Conservation (phyloP, 2,888 invertebrate genomes). For the Callosobruchus maculatus region DNA sequence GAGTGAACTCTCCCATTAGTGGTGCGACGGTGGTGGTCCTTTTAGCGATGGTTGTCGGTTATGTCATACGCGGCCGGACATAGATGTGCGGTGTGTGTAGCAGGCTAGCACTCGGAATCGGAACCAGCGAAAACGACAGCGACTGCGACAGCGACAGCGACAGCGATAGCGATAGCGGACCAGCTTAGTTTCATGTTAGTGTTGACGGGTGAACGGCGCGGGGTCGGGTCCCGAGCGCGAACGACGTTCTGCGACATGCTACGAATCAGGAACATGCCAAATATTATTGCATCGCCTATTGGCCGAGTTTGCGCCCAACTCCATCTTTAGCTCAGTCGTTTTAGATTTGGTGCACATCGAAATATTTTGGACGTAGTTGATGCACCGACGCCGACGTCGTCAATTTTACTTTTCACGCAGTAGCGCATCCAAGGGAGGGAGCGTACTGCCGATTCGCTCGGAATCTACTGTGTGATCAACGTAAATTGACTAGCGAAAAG, state of each 20-base stretch:
- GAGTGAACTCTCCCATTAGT: slow-evolving; percentile 52
- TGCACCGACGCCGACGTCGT: no score
- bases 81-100: not conserved
- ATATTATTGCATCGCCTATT: slow-evolving; percentile 25
- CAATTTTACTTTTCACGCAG: no score
- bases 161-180: slow-evolving; percentile 45
- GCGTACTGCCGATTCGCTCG: no score
- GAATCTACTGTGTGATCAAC: no score
- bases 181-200: slow-evolving; percentile 44
- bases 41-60: slow-evolving; percentile 33
- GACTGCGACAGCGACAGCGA: no score
- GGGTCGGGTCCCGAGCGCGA: slow-evolving; percentile 30
- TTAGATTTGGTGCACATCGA: no score
- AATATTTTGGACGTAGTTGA: no score
- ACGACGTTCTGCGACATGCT: slow-evolving; percentile 28
- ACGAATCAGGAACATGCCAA: slow-evolving; percentile 34
- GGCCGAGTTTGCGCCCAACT: slow-evolving; percentile 25
- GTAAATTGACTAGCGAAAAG: no score
- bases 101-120: slow-evolving; percentile 16
- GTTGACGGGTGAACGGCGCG: slow-evolving; percentile 33
- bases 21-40: slow-evolving; percentile 37
- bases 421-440: no score
- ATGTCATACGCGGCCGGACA: slow-evolving; percentile 39
- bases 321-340: not conserved
- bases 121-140: slow-evolving; percentile 43